Base-by-base conservation (phyloP, 2,888 invertebrate species). In the Caenorhabditis panamensis region DNA sequence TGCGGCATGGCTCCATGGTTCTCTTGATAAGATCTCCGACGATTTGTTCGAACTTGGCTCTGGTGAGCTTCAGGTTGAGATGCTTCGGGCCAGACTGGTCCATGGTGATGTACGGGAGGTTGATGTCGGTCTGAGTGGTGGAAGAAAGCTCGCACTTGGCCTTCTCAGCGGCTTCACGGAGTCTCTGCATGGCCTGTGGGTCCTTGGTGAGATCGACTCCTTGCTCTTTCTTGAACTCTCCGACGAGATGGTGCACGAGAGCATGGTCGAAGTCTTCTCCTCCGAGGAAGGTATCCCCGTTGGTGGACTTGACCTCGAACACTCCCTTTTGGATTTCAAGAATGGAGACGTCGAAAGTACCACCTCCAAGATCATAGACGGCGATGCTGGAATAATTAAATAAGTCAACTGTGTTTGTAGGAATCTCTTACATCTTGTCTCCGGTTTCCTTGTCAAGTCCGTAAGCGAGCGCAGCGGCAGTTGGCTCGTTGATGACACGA, bases 301-400 rank as follows among this genome's bases (percentile, higher is more conserved):
- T 87, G 53, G 86, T 87, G 75, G 88, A 86, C 79, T 89, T 56
- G 51, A 88, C 94, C 93, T 99, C 98, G 92, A 99, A 98, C 11
- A 99, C 97, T 68, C 98, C 99, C 90, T 97, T 97, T 91, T 99
- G 98, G 91, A 99, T 99, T 86, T 97, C 98, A 71, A 99, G 93
- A 36, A 99, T 94, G 53, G 97, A 97, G n/a, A 99, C 99, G 92
- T 99, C 99, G 91, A 99, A 99, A 85, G 99, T 99, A 92, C 98
- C 99, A 92, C 99, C 99, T 91, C 99, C 98, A 92, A 99, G 94
- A 93, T 99, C 98, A 92, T 98, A 99, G 16, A 99, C 97, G 62
- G 99, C 93, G 22, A 99, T 96, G 91, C 99, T 99, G 93, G 76
- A 73, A 76, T 80, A 75, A 76, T 56, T 76, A 69, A 76, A 69